Conservation (phyloP, 2,888 invertebrate species). For the Brachyptera putata region DNA sequence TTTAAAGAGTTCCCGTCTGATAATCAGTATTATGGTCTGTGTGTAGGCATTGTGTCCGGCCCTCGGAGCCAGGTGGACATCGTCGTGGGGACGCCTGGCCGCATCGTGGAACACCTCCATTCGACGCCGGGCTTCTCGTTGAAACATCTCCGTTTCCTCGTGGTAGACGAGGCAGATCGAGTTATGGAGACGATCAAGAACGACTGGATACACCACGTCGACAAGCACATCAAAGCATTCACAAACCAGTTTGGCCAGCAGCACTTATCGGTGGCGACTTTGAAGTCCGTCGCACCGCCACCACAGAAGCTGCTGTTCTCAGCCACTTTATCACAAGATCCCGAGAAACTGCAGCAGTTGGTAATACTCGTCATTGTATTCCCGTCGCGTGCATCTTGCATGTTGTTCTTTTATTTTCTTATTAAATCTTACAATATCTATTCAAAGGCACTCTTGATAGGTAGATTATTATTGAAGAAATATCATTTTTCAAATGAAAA, state of each 20-base stretch:
- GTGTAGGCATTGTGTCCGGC: conserved; percentile 55
- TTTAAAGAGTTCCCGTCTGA: too few species aligned
- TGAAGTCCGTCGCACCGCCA: conserved; percentile 50
- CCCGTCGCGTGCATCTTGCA: too few species aligned
- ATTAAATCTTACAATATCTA: too few species aligned
- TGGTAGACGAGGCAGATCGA: conserved; percentile 97
- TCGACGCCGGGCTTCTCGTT: conserved; percentile 75
- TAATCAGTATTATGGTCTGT: too few species aligned
- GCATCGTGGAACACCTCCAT: conserved; percentile 87
- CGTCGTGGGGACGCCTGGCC: conserved; percentile 88
- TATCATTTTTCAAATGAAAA: too few species aligned
- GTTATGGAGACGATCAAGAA: conserved; percentile 88
- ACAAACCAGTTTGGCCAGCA: conserved; percentile 35
- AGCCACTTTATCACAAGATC: conserved; percentile 95
- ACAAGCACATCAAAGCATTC: conserved; percentile 49
- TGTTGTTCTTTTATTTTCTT: too few species aligned
- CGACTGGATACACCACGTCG: conserved; percentile 69
- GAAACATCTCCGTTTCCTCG: conserved; percentile 66
- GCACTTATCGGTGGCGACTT: conserved; percentile 50
- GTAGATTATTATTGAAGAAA: too few species aligned
- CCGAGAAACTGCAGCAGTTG: conserved; percentile 87
- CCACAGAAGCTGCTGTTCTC: conserved; percentile 93
- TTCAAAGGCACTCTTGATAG: too few species aligned
- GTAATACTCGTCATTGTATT: too few species aligned
- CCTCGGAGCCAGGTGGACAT: conserved; percentile 70